Evolutionary conservation across 2,797 vertebrate genomes (phyloP).

Genomic region (Pseudomugil gertrudae): DNA sequence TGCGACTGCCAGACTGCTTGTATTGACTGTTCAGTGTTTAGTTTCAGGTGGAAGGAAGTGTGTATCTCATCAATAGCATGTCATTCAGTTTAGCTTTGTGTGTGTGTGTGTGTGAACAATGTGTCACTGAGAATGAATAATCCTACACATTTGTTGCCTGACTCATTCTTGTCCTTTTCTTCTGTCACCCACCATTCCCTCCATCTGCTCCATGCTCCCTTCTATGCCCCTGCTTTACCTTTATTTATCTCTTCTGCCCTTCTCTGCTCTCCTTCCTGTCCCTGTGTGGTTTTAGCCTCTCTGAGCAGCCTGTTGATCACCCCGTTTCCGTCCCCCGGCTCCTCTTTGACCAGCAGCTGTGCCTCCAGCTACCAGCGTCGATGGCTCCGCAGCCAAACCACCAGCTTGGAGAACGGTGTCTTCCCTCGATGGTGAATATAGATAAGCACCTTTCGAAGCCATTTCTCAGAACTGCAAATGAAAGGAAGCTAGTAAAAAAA

Average conservation of each 20-base stretch:
- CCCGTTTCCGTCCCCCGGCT: slow-evolving; percentile 95
- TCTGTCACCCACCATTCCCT: slow-evolving; percentile 40
- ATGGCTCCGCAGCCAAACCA: slow-evolving; percentile 97
- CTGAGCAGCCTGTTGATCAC: slow-evolving; percentile 97
- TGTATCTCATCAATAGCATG: too few relatives aligned
- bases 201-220: slow-evolving; percentile 27
- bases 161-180: slow-evolving; percentile 50
- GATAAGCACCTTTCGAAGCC: neutral
- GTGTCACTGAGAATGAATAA: slow-evolving; percentile 43
- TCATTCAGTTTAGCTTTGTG: too few relatives aligned
- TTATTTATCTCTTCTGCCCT: neutral
- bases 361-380: slow-evolving; percentile 97
- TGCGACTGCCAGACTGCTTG: slow-evolving; percentile 41
- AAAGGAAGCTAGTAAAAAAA: neutral
- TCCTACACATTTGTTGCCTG: slow-evolving; percentile 25
- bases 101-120: slow-evolving; percentile 14
- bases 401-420: slow-evolving; percentile 97
- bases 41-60: neutral
- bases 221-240: neutral
- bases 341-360: slow-evolving; percentile 95
- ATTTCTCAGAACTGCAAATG: slow-evolving; percentile 1
- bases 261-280: slow-evolving; percentile 1
- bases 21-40: slow-evolving; percentile 22
- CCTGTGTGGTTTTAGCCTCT: slow-evolving; percentile 84
- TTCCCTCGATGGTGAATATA: slow-evolving; percentile 93